phyloP scores from a whole-genome alignment of 2,797 vertebrate species.

The Smutsia temminckii region DNA sequence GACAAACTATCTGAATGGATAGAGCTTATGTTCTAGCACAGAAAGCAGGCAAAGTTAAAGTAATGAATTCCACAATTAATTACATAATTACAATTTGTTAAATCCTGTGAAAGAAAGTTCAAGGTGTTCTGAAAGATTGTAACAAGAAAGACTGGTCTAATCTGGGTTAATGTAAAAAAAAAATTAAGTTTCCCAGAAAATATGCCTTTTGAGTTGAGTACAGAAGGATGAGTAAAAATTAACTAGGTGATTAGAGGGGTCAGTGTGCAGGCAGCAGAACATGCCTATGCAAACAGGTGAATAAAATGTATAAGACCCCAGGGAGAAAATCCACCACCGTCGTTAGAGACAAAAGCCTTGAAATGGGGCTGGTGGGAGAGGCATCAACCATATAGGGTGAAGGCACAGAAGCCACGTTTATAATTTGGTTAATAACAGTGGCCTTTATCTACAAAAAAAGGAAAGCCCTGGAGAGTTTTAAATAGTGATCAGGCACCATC shows the following conservation, averaged over 20 bases:
- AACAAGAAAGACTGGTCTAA: neutral
- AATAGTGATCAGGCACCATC: neutral
- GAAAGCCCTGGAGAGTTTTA: neutral
- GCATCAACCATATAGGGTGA: neutral
- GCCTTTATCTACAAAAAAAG: neutral
- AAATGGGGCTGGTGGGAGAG: neutral
- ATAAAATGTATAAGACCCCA: neutral
- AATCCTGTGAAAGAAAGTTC: neutral
- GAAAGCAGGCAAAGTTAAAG: neutral
- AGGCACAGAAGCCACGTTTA: neutral
- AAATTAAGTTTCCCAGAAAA: neutral
- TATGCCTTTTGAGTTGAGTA: neutral
- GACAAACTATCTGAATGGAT: neutral
- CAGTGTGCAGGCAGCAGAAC: accelerated
- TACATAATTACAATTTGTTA: neutral
- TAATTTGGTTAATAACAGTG: neutral
- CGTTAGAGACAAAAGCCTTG: neutral
- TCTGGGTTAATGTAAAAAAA: neutral
- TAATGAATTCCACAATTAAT: neutral
- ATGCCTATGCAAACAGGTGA: neutral
- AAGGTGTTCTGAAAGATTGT: neutral
- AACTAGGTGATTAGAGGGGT: neutral
- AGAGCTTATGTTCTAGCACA: neutral
- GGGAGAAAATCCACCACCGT: neutral
- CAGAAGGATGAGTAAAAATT: neutral